phyloP scores from a whole-genome alignment of 2,888 invertebrate species.

The Thumatha senex region DNA sequence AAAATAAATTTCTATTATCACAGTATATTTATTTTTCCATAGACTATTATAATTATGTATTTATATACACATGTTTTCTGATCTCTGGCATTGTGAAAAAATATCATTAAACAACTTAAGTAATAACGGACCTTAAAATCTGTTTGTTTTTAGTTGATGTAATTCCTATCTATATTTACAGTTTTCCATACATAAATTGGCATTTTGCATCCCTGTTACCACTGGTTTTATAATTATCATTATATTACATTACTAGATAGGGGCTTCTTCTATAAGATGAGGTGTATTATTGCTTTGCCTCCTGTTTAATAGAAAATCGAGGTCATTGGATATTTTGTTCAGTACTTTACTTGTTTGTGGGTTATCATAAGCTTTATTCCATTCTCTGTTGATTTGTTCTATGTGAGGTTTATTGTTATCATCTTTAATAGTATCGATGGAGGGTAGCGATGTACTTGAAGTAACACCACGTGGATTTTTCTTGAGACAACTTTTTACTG shows the following conservation, averaged over 20 bases:
- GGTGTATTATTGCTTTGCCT: constrained; percentile 42
- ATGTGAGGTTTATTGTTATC: constrained; percentile 61
- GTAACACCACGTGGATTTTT: constrained; percentile 55
- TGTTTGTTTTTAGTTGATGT: constrained; percentile 1
- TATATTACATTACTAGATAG: constrained; percentile 52
- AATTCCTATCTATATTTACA: background rate
- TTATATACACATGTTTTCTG: constrained; percentile 3
- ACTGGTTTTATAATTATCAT: constrained; percentile 43
- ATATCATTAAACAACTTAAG: constrained; percentile 2
- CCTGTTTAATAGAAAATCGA: constrained; percentile 91
- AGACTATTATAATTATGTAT: background rate
- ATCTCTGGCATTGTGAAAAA: constrained; percentile 10
- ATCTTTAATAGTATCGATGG: constrained; percentile 56
- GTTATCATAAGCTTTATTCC: constrained; percentile 66
- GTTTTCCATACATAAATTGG: constrained; percentile 26
- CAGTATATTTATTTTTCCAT: constrained; percentile 11
- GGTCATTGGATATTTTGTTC: constrained; percentile 91
- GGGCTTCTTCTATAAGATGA: constrained; percentile 67
- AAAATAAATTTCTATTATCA: constrained; percentile 5
- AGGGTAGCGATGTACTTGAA: constrained; percentile 66
- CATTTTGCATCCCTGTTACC: constrained; percentile 68
- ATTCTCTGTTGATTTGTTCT: constrained; percentile 66
- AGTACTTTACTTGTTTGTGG: constrained; percentile 85
- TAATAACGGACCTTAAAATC: constrained; percentile 1
- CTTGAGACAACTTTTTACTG: constrained; percentile 76